phyloP scores from a whole-genome alignment of 2,888 invertebrate genomes.

The Oasisia sp. region DNA sequence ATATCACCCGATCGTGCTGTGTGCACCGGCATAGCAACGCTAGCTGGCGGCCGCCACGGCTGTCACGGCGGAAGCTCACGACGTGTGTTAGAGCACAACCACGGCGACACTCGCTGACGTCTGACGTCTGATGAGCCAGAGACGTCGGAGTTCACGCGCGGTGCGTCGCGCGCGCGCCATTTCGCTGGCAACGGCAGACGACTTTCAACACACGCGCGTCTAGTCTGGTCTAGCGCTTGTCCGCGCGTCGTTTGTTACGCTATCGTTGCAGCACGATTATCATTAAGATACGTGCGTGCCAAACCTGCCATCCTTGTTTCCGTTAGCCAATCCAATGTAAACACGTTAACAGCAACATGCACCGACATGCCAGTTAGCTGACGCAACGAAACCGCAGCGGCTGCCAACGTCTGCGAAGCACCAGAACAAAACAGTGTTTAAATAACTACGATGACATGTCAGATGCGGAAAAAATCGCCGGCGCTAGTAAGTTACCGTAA shows the following conservation, averaged over 20 bases:
- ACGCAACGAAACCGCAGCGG: background rate
- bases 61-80: background rate
- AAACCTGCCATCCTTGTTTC: background rate
- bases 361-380: background rate
- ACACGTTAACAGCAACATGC: background rate
- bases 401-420: background rate
- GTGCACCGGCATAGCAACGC: background rate
- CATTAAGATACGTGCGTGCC: background rate
- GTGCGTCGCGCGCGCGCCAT: too few species aligned
- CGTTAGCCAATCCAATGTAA: background rate
- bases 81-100: background rate
- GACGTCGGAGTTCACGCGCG: background rate
- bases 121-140: background rate
- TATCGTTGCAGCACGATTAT: background rate
- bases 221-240: background rate
- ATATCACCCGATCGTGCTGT: background rate
- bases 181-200: too few species aligned
- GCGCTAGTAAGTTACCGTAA: background rate
- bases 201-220: too few species aligned
- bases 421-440: background rate
- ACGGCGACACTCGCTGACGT: slow-evolving; percentile 3
- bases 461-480: background rate
- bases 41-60: background rate
- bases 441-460: slow-evolving; percentile 1
- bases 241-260: background rate